These are phyloP conservation scores for Camponotus fellah DNA, from an alignment of 2,888 invertebrate genomes.

Conservation along the genomic window DNA sequence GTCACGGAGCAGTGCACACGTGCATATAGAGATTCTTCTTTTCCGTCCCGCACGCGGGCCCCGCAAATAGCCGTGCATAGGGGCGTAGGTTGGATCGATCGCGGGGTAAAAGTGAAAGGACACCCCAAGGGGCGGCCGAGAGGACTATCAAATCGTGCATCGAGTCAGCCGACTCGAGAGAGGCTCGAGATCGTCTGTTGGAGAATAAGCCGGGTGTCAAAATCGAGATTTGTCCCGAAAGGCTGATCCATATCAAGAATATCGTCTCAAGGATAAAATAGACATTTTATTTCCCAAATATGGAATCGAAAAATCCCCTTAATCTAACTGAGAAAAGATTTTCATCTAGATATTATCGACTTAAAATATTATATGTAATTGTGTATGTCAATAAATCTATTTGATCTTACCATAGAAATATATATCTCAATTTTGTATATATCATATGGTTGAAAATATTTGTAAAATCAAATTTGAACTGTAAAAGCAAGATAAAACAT, in stretches of 20 bases:
- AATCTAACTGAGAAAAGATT: conserved; percentile 2
- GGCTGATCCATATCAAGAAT: conserved; percentile 1
- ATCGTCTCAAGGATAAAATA: neutral
- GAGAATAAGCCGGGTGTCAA: conserved; percentile 21
- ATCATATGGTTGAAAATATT: neutral
- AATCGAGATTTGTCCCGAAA: conserved; percentile 60
- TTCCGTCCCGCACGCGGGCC: conserved; percentile 53
- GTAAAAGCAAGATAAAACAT: neutral
- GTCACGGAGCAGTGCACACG: conserved; percentile 57
- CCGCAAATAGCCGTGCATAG: conserved; percentile 64
- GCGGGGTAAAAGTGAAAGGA: conserved; percentile 78
- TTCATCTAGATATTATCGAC: neutral
- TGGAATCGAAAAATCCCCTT: conserved; percentile 3
- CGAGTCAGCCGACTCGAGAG: conserved; percentile 20
- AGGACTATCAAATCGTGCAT: conserved; percentile 65
- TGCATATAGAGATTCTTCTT: conserved; percentile 51
- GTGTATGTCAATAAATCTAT: neutral
- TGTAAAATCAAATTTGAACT: neutral
- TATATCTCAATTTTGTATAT: too few relatives aligned
- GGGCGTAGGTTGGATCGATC: conserved; percentile 78
- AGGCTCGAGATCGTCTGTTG: neutral
- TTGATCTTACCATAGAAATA: neutral
- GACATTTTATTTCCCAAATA: conserved; percentile 19
- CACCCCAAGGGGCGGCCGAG: conserved; percentile 56
- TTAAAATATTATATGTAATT: neutral